Base-by-base conservation (phyloP, 2,888 invertebrate genomes). In the Steinernema carpocapsae region DNA sequence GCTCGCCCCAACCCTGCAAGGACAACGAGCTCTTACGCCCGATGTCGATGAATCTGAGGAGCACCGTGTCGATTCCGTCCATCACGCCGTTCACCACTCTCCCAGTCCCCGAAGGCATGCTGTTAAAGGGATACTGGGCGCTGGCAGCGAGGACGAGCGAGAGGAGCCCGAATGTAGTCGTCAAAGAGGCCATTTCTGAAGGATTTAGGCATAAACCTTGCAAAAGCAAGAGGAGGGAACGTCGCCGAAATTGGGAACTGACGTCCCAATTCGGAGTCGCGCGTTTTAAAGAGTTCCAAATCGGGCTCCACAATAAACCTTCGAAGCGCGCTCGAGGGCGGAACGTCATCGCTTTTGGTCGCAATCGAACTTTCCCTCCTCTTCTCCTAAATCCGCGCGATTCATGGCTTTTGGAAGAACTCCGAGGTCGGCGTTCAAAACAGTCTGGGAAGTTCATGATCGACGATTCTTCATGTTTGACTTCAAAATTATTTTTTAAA, bases 21-120 rank as follows among this genome's bases (percentile, higher is more conserved):
- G 56, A 56, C 2, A 56, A 17, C 6, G 56, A 26, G 24, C 56
- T 56, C 26, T 56, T 56, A 22, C 56, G 22, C 24, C 24, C 56
- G 6, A 26, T 56, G 56, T 56, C 56, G 56, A 56, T 56, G 56
- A 56, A 56, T 3, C 56, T 22, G 24, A 56, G 56, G 24, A 56
- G 24, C 6, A 56, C 56, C 56, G 26, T 56, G 56, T 56, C 56
- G 56, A 56, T 56, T 10, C 56, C 56, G 56, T 56, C 56, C 56
- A 56, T 56, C 24, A 56, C 56, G 14, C 56, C 56, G 56, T 56
- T 56, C 56, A 56, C 56, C 56, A 56, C 56, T 56, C 17, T 10
- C 7, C 56, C 26, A 3, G 56, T 56, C 56, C 56, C 56, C 6
- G 56, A 56, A 6, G 56, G 2, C 26, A 12, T 3, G 26, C 12